Base-by-base conservation (phyloP, 2,113 vertebrate species). In the Haplotaxodon microlepis region DNA sequence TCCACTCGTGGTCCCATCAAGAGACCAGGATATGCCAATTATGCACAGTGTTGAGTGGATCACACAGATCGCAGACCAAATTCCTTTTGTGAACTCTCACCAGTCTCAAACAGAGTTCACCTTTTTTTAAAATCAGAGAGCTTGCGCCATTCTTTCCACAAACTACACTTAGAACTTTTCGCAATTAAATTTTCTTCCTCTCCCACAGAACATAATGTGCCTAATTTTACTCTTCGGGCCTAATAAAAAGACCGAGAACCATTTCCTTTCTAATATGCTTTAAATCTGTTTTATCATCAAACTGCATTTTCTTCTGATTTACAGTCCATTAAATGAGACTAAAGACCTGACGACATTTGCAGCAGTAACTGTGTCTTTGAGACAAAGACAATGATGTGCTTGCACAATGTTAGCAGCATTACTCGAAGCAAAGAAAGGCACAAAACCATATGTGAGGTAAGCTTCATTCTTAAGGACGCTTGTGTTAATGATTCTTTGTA, bases 211-310 rank as follows among this genome's bases (percentile, higher is more conserved):
- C 17, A 63, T 79, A 50, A 91, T 69, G 27, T 85, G 21, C 45
- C 82, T 80, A 69, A 45, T 78, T 81, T 90, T 51, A 56, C 63
- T 84, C 86, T 87, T 84, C 9, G 3, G 78, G 83, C 42, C 34
- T 56, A 66, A 88, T 89, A 53, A 85, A 29, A 85, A 69, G 78
- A 21, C 71, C 16, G 12, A 71, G 29, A 81, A 81, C 12, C 66
- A 76, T 82, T 78, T 87, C n/a, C 79, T 50, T 81, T 9, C 40
- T 88, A 86, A 89, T 90, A 86, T 85, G 21, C 54, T 83, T 86
- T 83, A 84, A 92, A 90, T 93, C 84, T 90, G 80, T 92, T 88
- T 45, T 40, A 80, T 84, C 73, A 92, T 92, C 54, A 84, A 69
- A 86, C 69, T 27, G 53, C 40, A n/a, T 85, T 85, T 51, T 81